Percentiles rank a stretch among this genome's conserved stretches.
phyloP scores from a whole-genome alignment of 2,888 invertebrate species.

The Cephonodes hylas region DNA sequence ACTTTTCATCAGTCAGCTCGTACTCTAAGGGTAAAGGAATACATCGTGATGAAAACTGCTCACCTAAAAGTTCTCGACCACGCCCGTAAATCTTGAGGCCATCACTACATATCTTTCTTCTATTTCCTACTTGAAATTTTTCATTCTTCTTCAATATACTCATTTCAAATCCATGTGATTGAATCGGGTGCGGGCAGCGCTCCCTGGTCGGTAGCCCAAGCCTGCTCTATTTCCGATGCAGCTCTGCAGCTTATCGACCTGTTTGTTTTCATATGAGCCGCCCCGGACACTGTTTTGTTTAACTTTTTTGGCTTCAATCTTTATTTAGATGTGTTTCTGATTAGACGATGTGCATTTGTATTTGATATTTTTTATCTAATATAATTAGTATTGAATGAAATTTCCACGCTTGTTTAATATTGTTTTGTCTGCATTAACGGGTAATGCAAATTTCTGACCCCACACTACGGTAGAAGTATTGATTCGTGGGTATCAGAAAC shows the following conservation, averaged over 20 bases:
- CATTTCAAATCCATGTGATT: background rate
- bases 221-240: background rate
- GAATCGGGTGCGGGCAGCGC: background rate
- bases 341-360: background rate
- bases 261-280: slow-evolving; percentile 13
- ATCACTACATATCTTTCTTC: too few relatives aligned
- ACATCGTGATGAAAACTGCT: too few relatives aligned
- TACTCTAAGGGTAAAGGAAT: too few relatives aligned
- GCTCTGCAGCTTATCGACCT: slow-evolving; percentile 55
- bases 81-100: too few relatives aligned
- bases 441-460: too few relatives aligned
- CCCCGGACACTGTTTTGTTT: slow-evolving; percentile 1
- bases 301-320: slow-evolving; percentile 1
- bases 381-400: too few relatives aligned
- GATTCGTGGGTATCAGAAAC: too few relatives aligned
- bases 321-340: slow-evolving; percentile 1
- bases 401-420: too few relatives aligned
- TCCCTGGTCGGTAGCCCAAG: background rate
- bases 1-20: too few relatives aligned
- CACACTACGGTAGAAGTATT: too few relatives aligned
- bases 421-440: too few relatives aligned
- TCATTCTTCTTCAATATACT: background rate
- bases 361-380: background rate
- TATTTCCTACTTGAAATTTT: background rate
- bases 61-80: too few relatives aligned